Conservation (phyloP, 2,888 invertebrate species). For the Drosophila putrida region DNA sequence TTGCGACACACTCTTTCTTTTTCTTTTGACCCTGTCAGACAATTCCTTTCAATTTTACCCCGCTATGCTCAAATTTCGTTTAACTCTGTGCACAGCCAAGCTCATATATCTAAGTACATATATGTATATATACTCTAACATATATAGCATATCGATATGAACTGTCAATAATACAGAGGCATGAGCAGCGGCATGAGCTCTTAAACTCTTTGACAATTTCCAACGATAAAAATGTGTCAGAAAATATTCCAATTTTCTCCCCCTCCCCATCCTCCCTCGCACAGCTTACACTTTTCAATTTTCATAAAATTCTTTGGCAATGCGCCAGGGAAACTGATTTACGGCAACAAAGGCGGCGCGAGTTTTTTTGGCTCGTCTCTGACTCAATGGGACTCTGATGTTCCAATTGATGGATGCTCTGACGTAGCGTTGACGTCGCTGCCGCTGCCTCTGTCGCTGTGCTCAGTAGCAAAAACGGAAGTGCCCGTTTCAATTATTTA, state of each 20-base stretch:
- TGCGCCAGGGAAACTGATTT: conserved; percentile 74
- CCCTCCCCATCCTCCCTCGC: neutral
- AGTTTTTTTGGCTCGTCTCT: conserved; percentile 25
- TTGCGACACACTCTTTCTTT: conserved; percentile 32
- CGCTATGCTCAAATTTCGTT: conserved; percentile 38
- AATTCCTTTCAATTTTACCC: conserved; percentile 50
- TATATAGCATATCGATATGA: conserved; percentile 54
- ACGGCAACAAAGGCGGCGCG: conserved; percentile 61
- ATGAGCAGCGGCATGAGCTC: conserved; percentile 46
- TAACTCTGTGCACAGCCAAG: conserved; percentile 10
- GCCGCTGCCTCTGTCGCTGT: conserved; percentile 13
- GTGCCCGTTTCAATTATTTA: conserved; percentile 77
- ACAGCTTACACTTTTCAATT: conserved; percentile 75
- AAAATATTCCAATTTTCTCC: conserved; percentile 70
- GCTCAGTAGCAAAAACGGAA: conserved; percentile 60
- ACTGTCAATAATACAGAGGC: conserved; percentile 72
- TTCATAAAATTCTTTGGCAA: conserved; percentile 75
- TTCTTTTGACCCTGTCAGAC: conserved; percentile 31
- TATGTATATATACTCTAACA: conserved; percentile 1
- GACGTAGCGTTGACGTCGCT: conserved; percentile 47
- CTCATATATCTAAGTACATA: conserved; percentile 13
- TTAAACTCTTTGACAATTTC: conserved; percentile 79
- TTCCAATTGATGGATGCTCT: conserved; percentile 72
- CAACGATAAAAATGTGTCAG: conserved; percentile 77
- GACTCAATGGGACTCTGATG: conserved; percentile 64